Evolutionary conservation across 2,797 vertebrate genomes (phyloP).

Genomic region (Microchirus variegatus): DNA sequence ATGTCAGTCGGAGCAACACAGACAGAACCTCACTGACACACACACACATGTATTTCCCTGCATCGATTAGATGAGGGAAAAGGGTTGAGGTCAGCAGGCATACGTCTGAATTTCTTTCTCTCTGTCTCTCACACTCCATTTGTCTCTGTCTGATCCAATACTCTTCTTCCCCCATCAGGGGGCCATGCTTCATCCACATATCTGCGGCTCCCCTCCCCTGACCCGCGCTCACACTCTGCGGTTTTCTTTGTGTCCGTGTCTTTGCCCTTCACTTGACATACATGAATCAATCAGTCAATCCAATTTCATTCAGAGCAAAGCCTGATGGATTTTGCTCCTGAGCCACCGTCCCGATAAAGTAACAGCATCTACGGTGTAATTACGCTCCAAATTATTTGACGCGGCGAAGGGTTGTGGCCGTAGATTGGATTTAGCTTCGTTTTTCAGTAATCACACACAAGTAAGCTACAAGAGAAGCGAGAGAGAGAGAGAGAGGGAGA

Average conservation of each 20-base stretch:
- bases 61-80: constrained; percentile 70
- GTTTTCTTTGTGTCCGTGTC: constrained; percentile 67
- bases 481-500: no score
- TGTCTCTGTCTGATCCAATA: constrained; percentile 80
- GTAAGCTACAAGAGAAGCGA: constrained; percentile 11
- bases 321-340: constrained; percentile 68
- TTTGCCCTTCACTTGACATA: constrained; percentile 79
- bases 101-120: constrained; percentile 77
- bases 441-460: constrained; percentile 46
- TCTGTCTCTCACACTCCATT: constrained; percentile 78
- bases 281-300: constrained; percentile 81
- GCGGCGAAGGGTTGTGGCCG: constrained; percentile 61
- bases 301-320: constrained; percentile 71
- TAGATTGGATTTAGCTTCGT: constrained; percentile 64
- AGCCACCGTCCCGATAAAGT: constrained; percentile 66
- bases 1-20: constrained; percentile 64
- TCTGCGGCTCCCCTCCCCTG: constrained; percentile 51
- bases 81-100: constrained; percentile 78
- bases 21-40: constrained; percentile 30
- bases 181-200: constrained; percentile 60
- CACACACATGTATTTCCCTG: constrained; percentile 56
- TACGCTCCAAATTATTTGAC: constrained; percentile 67
- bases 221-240: constrained; percentile 48
- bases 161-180: constrained; percentile 66
- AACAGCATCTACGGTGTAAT: constrained; percentile 64